Evolutionary conservation across 2,113 vertebrate genomes (phyloP).

Genomic region (Atrichornis clamosus): DNA sequence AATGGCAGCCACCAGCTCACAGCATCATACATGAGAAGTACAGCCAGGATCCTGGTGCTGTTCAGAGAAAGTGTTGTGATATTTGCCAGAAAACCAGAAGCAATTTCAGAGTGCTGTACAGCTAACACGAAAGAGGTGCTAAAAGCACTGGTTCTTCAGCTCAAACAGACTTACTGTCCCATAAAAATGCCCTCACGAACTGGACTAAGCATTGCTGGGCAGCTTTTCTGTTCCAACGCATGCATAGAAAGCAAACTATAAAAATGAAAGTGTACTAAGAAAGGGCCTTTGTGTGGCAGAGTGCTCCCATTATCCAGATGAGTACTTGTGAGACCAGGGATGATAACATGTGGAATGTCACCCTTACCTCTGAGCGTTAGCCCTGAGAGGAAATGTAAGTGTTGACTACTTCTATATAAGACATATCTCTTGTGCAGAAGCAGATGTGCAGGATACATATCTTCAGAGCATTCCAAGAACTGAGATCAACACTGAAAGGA

Average conservation of each 20-base stretch:
- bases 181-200: not conserved
- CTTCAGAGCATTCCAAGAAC: not conserved
- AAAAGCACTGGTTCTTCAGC: not conserved
- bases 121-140: not conserved
- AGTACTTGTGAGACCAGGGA: not conserved
- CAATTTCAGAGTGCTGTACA: not conserved
- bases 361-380: not conserved
- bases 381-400: not conserved
- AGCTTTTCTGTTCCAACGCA: not conserved
- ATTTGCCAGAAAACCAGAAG: not conserved
- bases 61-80: not conserved
- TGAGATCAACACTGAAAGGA: not conserved
- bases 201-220: not conserved
- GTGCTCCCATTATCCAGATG: not conserved
- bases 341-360: not conserved
- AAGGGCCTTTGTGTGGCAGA: not conserved
- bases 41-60: not conserved
- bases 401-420: not conserved
- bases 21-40: not conserved
- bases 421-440: not conserved
- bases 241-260: not conserved
- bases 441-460: not conserved
- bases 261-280: not conserved
- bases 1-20: not conserved
- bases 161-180: not conserved